phyloP scores from a whole-genome alignment of 2,888 invertebrate genomes.

The Prionchulus punctatus region DNA sequence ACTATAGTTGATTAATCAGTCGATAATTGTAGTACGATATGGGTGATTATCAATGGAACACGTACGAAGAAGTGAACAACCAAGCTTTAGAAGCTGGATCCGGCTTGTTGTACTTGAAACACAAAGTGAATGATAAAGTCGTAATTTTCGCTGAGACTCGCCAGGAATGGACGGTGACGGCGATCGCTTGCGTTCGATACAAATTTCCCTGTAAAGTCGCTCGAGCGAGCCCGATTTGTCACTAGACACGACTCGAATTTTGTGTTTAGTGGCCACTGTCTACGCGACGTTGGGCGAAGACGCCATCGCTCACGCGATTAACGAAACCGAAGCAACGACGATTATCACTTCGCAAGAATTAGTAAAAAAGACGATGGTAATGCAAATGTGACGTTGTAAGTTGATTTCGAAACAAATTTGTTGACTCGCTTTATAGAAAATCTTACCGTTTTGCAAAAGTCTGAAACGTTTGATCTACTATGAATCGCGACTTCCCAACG shows the following conservation, averaged over 20 bases:
- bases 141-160: conserved; percentile 93
- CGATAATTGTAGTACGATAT: conserved; percentile 72
- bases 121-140: conserved; percentile 54
- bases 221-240: neutral
- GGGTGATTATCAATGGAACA: conserved; percentile 81
- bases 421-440: conserved; percentile 12
- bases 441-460: conserved; percentile 20
- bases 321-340: conserved; percentile 81
- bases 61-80: conserved; percentile 58
- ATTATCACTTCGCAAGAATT: conserved; percentile 83
- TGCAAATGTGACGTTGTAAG: too few species aligned
- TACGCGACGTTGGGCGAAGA: conserved; percentile 94
- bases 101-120: conserved; percentile 64
- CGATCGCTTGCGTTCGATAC: conserved; percentile 85
- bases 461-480: conserved; percentile 25
- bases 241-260: neutral
- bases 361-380: conserved; percentile 58
- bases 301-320: conserved; percentile 85
- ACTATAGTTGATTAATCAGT: too few species aligned
- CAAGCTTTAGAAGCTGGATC: conserved; percentile 60
- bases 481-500: conserved; percentile 18
- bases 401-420: too few species aligned
- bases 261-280: conserved; percentile 64
- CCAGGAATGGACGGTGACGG: conserved; percentile 92
- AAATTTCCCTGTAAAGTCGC: conserved; percentile 54